These are phyloP conservation scores for Lordiphosa mommai DNA, from an alignment of 1,140 invertebrate genomes.

Conservation along the genomic window DNA sequence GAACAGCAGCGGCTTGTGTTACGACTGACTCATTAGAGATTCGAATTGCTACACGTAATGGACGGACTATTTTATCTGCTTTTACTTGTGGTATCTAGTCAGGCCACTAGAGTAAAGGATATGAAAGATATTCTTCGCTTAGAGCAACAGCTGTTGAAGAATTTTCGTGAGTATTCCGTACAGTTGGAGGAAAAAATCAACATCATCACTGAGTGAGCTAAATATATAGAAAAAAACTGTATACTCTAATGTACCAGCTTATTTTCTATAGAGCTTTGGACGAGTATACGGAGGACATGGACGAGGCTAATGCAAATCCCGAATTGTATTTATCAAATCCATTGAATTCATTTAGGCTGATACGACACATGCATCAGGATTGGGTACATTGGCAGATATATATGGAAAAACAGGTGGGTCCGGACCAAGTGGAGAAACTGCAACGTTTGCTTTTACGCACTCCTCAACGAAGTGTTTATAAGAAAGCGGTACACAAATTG, in stretches of 20 bases:
- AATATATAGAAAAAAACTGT: background rate
- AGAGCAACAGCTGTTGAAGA: conserved; percentile 16
- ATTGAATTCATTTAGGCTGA: conserved; percentile 43
- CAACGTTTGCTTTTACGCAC: conserved; percentile 10
- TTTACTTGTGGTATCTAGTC: background rate
- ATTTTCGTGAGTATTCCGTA: conserved; percentile 30
- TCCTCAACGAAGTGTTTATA: background rate
- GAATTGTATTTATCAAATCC: conserved; percentile 69
- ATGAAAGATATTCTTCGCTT: conserved; percentile 12
- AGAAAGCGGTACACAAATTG: conserved; percentile 8
- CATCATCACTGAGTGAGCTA: conserved; percentile 30
- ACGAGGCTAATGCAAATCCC: conserved; percentile 86
- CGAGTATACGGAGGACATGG: conserved; percentile 84
- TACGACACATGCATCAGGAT: conserved; percentile 55
- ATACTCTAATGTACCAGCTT: background rate
- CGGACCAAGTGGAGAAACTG: conserved; percentile 2
- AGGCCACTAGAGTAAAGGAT: background rate
- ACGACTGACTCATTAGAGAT: background rate
- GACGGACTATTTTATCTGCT: background rate
- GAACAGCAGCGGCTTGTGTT: background rate
- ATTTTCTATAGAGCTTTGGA: conserved; percentile 19
- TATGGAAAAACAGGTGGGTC: conserved; percentile 28
- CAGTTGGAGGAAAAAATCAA: conserved; percentile 22
- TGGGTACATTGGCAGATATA: conserved; percentile 48
- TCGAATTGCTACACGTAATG: conserved; percentile 6